Evolutionary conservation across 2,888 invertebrate genomes (phyloP).

Genomic region (Aradus depressus): DNA sequence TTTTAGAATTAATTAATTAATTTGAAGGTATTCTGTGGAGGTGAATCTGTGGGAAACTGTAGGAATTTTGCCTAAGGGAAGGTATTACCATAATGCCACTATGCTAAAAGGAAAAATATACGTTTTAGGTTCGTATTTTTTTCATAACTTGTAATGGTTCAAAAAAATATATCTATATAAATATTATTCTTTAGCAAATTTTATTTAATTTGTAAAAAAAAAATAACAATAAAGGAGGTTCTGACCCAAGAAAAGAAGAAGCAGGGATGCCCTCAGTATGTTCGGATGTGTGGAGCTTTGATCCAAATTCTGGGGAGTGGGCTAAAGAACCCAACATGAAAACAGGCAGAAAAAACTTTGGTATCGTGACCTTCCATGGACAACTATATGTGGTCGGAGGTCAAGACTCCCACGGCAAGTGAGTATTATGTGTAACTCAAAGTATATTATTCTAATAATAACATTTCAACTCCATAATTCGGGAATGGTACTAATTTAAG

Average conservation of each 20-base stretch:
- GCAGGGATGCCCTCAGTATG: conserved; percentile 24
- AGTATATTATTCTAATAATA: too few species aligned
- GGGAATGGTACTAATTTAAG: too few species aligned
- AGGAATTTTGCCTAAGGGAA: conserved; percentile 54
- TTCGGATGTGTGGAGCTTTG: conserved; percentile 56
- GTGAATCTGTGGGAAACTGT: conserved; percentile 53
- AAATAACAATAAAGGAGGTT: conserved; percentile 44
- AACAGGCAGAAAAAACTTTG: conserved; percentile 54
- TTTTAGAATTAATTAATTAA: too few species aligned
- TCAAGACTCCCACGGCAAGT: conserved; percentile 50
- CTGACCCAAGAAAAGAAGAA: conserved; percentile 51
- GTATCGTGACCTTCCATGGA: conserved; percentile 51
- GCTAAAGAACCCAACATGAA: conserved; percentile 49
- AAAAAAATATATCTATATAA: neutral
- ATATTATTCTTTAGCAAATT: neutral
- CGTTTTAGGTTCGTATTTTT: conserved; percentile 46
- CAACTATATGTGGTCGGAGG: conserved; percentile 62
- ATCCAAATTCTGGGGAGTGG: conserved; percentile 53
- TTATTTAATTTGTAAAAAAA: neutral
- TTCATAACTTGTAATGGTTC: too few species aligned
- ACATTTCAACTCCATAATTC: too few species aligned
- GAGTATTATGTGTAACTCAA: too few species aligned
- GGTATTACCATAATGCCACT: conserved; percentile 56
- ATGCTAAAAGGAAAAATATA: conserved; percentile 53
- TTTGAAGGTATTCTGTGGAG: conserved; percentile 18